These are phyloP conservation scores for Mallotus villosus DNA, from an alignment of 2,797 vertebrate species.

Conservation along the genomic window DNA sequence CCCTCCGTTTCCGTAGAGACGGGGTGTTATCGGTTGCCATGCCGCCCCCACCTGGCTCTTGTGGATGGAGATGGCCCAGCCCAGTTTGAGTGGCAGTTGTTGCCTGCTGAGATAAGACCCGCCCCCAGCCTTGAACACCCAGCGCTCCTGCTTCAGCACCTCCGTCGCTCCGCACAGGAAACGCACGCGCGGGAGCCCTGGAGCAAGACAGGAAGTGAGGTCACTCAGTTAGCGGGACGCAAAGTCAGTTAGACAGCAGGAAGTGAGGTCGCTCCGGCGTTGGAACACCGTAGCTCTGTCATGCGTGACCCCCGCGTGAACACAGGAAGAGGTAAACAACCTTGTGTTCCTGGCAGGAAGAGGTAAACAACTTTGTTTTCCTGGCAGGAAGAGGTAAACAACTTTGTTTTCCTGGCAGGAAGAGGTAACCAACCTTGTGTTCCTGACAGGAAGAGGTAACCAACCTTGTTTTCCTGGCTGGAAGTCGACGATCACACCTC, in stretches of 20 bases:
- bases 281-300: not conserved
- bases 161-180: slow-evolving; percentile 89
- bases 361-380: slow-evolving; percentile 77
- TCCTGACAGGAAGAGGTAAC: slow-evolving; percentile 49
- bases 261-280: not conserved
- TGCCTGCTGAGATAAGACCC: slow-evolving; percentile 84
- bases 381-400: slow-evolving; percentile 76
- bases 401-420: too few species aligned
- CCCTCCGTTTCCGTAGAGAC: not conserved
- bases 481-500: slow-evolving; percentile 89
- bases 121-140: slow-evolving; percentile 83
- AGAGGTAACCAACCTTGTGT: slow-evolving; percentile 76
- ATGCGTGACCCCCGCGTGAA: too few species aligned
- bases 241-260: too few species aligned
- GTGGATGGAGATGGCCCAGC: slow-evolving; percentile 98
- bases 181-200: slow-evolving; percentile 86
- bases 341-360: slow-evolving; percentile 84
- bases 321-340: slow-evolving; percentile 59
- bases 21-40: not conserved
- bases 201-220: not conserved
- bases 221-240: not conserved
- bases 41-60: slow-evolving; percentile 87
- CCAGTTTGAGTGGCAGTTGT: slow-evolving; percentile 93
- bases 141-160: slow-evolving; percentile 83
- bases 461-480: slow-evolving; percentile 82